A percentile compares a stretch with the other conserved stretches of the same genome.
Conservation (phyloP, 2,797 vertebrate species). For the Psittacula derbiana region DNA sequence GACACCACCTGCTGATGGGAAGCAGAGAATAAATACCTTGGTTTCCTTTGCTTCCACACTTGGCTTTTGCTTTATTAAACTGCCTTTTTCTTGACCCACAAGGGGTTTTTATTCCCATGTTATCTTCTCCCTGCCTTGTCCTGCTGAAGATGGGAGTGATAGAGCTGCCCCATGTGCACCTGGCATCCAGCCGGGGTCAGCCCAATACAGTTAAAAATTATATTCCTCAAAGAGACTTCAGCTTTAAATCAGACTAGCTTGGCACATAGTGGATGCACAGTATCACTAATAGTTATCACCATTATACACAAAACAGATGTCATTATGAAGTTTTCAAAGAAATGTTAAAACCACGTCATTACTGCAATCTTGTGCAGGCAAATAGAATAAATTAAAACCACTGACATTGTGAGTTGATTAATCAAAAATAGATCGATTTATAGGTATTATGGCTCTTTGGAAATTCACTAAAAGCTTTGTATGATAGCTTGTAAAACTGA, state of each 20-base stretch:
- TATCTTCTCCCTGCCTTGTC: background rate
- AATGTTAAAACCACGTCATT: rapidly evolving
- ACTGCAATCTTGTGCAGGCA: background rate
- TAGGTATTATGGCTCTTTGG: background rate
- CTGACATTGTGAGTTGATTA: background rate
- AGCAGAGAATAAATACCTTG: background rate
- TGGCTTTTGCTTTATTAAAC: background rate
- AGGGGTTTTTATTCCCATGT: background rate
- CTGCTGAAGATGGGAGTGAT: background rate
- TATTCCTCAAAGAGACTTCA: background rate
- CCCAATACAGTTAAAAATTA: background rate
- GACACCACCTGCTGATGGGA: background rate
- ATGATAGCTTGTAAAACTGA: background rate
- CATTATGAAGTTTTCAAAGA: background rate
- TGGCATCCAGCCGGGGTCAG: background rate
- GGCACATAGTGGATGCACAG: background rate
- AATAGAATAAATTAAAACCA: background rate
- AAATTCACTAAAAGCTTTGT: conserved; percentile 24
- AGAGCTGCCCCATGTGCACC: background rate
- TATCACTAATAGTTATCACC: background rate
- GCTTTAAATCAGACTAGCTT: background rate
- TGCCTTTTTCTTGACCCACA: background rate
- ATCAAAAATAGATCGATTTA: background rate
- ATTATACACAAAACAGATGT: background rate
- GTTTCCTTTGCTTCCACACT: background rate